Evolutionary conservation across 2,113 vertebrate species (phyloP).

Genomic region (Zootoca vivipara): DNA sequence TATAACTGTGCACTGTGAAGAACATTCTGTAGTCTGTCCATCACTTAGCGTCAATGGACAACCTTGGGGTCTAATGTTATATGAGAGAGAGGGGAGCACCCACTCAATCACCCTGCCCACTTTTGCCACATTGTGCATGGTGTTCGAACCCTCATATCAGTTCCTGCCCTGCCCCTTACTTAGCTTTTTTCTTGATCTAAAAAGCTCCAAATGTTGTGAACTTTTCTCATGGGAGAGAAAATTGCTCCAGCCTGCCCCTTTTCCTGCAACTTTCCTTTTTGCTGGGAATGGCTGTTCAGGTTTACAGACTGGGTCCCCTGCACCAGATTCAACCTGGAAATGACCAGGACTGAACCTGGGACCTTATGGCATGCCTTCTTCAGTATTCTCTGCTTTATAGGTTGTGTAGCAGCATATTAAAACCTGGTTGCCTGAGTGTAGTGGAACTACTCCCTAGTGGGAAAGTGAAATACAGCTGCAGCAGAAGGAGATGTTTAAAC

Average conservation of each 20-base stretch:
- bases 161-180: background rate
- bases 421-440: background rate
- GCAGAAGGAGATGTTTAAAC: background rate
- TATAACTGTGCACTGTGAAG: background rate
- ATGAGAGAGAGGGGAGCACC: background rate
- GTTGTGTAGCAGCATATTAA: background rate
- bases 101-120: background rate
- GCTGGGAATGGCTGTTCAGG: background rate
- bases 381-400: background rate
- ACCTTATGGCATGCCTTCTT: background rate
- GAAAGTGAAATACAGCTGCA: background rate
- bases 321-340: background rate
- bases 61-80: background rate
- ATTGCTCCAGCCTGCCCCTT: background rate
- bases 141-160: background rate
- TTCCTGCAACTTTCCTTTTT: background rate
- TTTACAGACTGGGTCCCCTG: background rate
- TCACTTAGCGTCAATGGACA: background rate
- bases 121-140: background rate
- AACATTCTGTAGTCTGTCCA: background rate
- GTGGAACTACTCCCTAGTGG: background rate
- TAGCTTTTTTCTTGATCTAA: background rate
- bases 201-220: background rate
- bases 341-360: background rate
- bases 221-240: background rate